These are phyloP conservation scores for Andrena hattorfiana DNA, from an alignment of 2,888 invertebrate genomes.

Conservation along the genomic window DNA sequence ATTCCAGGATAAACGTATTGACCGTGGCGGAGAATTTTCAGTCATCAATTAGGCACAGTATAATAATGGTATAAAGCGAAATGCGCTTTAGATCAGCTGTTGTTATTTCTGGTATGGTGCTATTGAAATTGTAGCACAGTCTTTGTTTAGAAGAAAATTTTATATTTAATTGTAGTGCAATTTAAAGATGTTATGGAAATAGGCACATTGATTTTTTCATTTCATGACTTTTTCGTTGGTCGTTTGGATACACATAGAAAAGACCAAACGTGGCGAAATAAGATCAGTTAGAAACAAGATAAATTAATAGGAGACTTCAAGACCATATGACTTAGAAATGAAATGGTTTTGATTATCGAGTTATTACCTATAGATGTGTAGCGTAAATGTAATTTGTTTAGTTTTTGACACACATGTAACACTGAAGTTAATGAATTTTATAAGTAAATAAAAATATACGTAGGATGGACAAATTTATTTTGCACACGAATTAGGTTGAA, in stretches of 20 bases:
- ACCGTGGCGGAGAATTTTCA: not conserved
- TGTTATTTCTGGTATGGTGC: not conserved
- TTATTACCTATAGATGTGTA: too few species aligned
- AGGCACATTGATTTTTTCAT: not conserved
- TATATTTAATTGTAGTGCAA: not conserved
- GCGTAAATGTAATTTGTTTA: too few species aligned
- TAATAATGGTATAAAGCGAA: not conserved
- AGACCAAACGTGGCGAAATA: constrained; percentile 10
- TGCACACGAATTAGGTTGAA: too few species aligned
- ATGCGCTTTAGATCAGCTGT: not conserved
- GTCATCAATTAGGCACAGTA: not conserved
- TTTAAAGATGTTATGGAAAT: not conserved
- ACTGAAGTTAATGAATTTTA: too few species aligned
- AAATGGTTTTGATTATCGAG: not conserved
- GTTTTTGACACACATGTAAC: too few species aligned
- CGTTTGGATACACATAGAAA: constrained; percentile 17
- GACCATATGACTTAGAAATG: not conserved
- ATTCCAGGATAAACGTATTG: constrained; percentile 7
- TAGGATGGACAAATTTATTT: too few species aligned
- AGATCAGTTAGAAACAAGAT: not conserved
- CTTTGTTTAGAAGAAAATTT: not conserved
- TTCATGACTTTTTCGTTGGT: not conserved
- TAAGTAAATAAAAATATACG: too few species aligned
- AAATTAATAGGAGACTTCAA: not conserved
- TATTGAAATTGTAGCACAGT: not conserved